phyloP scores from a whole-genome alignment of 1,140 invertebrate species.

The Apis cerana region DNA sequence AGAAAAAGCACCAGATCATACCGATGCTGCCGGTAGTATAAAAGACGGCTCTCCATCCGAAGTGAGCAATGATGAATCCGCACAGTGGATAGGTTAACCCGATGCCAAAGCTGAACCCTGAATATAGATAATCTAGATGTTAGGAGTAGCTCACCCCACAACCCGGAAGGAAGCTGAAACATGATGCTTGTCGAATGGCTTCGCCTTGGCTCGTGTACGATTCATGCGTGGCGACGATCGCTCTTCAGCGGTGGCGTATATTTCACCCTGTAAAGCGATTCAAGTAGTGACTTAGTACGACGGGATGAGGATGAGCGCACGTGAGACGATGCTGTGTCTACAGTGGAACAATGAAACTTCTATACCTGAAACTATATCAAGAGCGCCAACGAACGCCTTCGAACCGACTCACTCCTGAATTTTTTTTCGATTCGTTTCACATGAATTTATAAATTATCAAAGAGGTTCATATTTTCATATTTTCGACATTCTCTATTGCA shows the following conservation, averaged over 20 bases:
- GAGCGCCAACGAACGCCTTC: slow-evolving; percentile 30
- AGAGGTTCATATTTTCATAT: not conserved
- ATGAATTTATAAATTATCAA: not conserved
- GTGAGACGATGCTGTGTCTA: slow-evolving; percentile 68
- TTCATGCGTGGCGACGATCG: slow-evolving; percentile 66
- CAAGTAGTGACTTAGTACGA: slow-evolving; percentile 78
- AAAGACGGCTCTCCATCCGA: slow-evolving; percentile 86
- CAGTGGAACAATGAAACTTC: slow-evolving; percentile 79
- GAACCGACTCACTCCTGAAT: not conserved
- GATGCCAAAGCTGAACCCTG: slow-evolving; percentile 88
- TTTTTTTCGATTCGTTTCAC: no score
- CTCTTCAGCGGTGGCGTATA: slow-evolving; percentile 60
- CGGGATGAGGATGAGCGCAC: slow-evolving; percentile 66
- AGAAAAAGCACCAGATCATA: slow-evolving; percentile 85
- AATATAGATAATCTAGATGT: slow-evolving; percentile 80
- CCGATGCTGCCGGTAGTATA: slow-evolving; percentile 88
- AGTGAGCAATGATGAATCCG: slow-evolving; percentile 86
- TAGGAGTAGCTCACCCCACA: slow-evolving; percentile 79
- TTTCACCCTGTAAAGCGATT: slow-evolving; percentile 78
- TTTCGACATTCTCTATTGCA: no score
- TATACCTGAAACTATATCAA: slow-evolving; percentile 74
- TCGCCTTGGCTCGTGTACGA: slow-evolving; percentile 67
- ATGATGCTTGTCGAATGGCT: slow-evolving; percentile 76
- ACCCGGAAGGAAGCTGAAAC: slow-evolving; percentile 78
- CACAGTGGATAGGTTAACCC: slow-evolving; percentile 87